Conservation (phyloP, 2,113 vertebrate species). For the Oenanthe melanoleuca region DNA sequence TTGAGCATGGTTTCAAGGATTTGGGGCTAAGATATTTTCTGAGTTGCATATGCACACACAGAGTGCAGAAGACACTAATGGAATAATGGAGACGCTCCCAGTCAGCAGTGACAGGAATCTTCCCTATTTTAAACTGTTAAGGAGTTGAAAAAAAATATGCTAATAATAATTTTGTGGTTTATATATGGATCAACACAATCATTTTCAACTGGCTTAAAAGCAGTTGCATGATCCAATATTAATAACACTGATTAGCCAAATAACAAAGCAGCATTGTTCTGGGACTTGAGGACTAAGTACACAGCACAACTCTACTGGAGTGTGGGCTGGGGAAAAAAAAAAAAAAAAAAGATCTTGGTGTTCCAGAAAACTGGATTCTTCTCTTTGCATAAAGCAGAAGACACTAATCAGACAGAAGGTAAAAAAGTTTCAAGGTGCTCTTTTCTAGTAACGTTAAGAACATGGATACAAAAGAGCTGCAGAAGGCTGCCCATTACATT, state of each 20-base stretch:
- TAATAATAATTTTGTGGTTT: background rate
- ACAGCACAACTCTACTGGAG: background rate
- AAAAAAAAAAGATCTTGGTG: background rate
- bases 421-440: background rate
- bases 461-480: background rate
- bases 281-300: background rate
- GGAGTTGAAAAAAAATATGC: background rate
- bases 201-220: background rate
- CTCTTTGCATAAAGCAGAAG: background rate
- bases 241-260: background rate
- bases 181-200: background rate
- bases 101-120: background rate
- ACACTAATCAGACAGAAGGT: background rate
- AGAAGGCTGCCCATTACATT: background rate
- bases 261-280: background rate
- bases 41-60: background rate
- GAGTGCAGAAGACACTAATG: rapidly evolving
- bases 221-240: background rate
- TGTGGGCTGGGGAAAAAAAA: background rate
- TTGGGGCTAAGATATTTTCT: background rate
- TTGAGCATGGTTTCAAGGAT: background rate
- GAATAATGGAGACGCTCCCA: background rate
- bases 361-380: background rate
- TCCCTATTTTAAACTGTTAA: background rate
- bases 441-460: background rate